phyloP scores from a whole-genome alignment of 2,888 invertebrate species.

The Augiades crinisus region DNA sequence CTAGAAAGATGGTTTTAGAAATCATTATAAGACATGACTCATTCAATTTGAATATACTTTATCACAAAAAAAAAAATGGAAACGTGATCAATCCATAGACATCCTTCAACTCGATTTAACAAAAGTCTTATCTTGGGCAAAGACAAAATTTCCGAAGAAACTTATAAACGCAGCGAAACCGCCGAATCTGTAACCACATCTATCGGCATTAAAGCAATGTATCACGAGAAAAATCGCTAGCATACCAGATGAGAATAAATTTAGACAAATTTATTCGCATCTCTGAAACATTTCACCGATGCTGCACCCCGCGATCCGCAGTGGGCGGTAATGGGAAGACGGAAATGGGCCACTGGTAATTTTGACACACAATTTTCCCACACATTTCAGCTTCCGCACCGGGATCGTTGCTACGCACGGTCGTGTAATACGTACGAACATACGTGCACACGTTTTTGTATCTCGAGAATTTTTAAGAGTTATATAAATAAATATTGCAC shows the following conservation, averaged over 20 bases:
- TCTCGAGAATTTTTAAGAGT: neutral
- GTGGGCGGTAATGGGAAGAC: constrained; percentile 7
- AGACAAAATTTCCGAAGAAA: no score
- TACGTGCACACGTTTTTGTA: no score
- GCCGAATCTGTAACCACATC: no score
- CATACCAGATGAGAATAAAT: constrained; percentile 9
- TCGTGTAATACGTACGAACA: neutral
- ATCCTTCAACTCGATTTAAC: no score
- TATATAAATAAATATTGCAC: no score
- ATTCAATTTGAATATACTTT: no score
- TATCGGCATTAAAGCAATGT: neutral
- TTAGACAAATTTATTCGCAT: constrained; percentile 6
- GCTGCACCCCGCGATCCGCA: neutral
- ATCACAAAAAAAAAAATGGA: no score
- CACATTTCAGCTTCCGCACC: neutral
- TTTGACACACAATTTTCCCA: neutral
- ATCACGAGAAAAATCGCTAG: neutral
- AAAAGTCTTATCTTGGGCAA: no score
- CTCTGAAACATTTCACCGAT: neutral
- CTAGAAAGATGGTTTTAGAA: no score
- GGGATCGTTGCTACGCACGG: neutral
- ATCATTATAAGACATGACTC: no score
- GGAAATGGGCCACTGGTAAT: neutral
- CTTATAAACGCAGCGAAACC: neutral
- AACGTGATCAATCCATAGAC: no score